phyloP scores from a whole-genome alignment of 2,888 invertebrate species.

The Acleris holmiana region DNA sequence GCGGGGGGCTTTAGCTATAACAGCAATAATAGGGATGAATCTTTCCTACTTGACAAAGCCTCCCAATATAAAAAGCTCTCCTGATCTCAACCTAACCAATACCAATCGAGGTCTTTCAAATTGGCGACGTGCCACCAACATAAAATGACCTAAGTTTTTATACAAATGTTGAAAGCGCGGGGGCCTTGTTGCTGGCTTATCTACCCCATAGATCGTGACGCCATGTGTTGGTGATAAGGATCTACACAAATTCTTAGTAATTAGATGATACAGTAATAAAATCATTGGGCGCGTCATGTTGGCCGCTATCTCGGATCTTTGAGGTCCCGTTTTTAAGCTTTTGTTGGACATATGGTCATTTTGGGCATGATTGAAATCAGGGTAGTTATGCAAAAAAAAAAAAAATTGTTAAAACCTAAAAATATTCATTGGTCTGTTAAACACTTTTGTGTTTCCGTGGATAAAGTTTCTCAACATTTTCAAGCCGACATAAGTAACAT shows the following conservation, averaged over 20 bases:
- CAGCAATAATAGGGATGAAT: neutral
- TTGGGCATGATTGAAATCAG: constrained; percentile 9
- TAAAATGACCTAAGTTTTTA: constrained; percentile 17
- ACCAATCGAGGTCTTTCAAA: constrained; percentile 8
- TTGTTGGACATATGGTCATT: constrained; percentile 39
- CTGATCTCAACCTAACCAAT: neutral
- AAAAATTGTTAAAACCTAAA: neutral
- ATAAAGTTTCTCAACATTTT: no score
- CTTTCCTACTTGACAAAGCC: neutral
- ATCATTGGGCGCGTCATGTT: constrained; percentile 63
- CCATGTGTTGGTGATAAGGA: constrained; percentile 69
- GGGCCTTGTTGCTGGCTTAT: constrained; percentile 49
- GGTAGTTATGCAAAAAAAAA: constrained; percentile 3
- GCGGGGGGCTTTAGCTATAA: no score
- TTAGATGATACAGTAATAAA: constrained; percentile 79
- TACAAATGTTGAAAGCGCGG: neutral
- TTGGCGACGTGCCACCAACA: constrained; percentile 11
- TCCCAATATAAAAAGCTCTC: constrained; percentile 5
- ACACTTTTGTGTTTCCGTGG: no score
- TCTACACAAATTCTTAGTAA: constrained; percentile 64
- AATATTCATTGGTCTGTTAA: no score
- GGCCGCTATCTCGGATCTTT: constrained; percentile 53
- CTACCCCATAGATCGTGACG: constrained; percentile 57
- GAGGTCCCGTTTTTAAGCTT: constrained; percentile 35
- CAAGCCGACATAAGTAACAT: no score